Evolutionary conservation across 1,140 invertebrate species (phyloP).

Genomic region (Glomeris maerens): DNA sequence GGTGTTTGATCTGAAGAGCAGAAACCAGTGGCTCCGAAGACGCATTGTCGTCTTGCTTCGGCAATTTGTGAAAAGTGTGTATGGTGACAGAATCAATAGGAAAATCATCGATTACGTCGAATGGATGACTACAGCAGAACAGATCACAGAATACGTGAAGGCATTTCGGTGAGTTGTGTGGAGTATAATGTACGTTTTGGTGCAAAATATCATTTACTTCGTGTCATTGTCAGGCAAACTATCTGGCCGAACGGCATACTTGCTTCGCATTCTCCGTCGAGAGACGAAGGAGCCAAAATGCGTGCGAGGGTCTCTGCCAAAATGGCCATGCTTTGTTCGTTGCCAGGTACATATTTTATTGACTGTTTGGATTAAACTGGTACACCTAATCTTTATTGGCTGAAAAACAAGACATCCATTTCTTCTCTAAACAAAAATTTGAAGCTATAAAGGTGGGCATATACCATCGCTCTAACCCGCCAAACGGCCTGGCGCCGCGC

Average conservation of each 20-base stretch:
- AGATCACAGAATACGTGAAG: constrained; percentile 74
- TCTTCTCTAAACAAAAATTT: too few species aligned
- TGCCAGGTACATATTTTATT: constrained; percentile 44
- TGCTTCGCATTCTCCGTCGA: constrained; percentile 42
- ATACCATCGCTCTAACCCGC: too few species aligned
- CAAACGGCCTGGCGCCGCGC: too few species aligned
- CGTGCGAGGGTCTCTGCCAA: constrained; percentile 72
- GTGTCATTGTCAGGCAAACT: constrained; percentile 40
- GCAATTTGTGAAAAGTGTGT: constrained; percentile 52
- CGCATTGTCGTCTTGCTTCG: constrained; percentile 62
- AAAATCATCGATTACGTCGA: constrained; percentile 83
- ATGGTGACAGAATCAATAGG: constrained; percentile 69
- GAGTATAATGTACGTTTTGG: constrained; percentile 1
- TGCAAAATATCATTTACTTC: constrained; percentile 6
- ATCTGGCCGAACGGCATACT: constrained; percentile 61
- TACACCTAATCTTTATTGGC: too few species aligned
- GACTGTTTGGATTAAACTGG: too few species aligned
- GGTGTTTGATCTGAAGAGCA: constrained; percentile 73
- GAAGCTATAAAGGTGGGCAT: too few species aligned
- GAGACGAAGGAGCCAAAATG: constrained; percentile 56
- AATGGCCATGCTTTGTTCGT: constrained; percentile 59
- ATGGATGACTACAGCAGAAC: constrained; percentile 71
- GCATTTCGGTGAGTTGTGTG: constrained; percentile 55
- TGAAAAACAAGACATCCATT: too few species aligned
- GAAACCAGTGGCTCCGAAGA: constrained; percentile 74